Conservation (phyloP, 2,113 vertebrate species). For the Ptilorrhoa leucosticta region DNA sequence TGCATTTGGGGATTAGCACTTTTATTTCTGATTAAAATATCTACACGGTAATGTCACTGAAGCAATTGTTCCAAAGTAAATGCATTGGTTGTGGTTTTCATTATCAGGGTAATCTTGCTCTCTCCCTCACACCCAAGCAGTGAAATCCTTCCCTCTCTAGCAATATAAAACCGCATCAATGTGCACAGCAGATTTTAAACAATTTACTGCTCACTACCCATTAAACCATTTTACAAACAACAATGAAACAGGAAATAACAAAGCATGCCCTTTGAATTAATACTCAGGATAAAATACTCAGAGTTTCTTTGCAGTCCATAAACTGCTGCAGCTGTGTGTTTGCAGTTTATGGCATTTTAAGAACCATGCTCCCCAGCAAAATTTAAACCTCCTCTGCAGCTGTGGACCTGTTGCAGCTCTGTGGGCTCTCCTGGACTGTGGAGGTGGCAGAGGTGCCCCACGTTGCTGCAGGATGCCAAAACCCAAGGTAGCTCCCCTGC, state of each 20-base stretch:
- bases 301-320: slow-evolving; percentile 63
- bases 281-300: slow-evolving; percentile 49
- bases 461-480: neutral
- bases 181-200: slow-evolving; percentile 47
- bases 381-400: slow-evolving; percentile 41
- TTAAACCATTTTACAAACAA: slow-evolving; percentile 67
- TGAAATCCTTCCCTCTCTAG: neutral
- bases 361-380: slow-evolving; percentile 30
- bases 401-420: neutral
- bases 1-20: slow-evolving; percentile 45
- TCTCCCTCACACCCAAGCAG: neutral
- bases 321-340: slow-evolving; percentile 67
- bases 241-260: slow-evolving; percentile 71
- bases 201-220: slow-evolving; percentile 39
- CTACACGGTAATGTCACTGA: slow-evolving; percentile 38
- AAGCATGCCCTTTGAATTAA: slow-evolving; percentile 65
- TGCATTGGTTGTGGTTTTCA: slow-evolving; percentile 48
- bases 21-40: slow-evolving; percentile 62
- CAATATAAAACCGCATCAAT: neutral
- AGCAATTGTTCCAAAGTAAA: slow-evolving; percentile 53
- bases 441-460: neutral
- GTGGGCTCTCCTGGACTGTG: neutral
- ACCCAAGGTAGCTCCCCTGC: neutral
- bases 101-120: slow-evolving; percentile 50
- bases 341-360: slow-evolving; percentile 51